Conservation (phyloP, 1,140 invertebrate species). For the Notospermus geniculatus region DNA sequence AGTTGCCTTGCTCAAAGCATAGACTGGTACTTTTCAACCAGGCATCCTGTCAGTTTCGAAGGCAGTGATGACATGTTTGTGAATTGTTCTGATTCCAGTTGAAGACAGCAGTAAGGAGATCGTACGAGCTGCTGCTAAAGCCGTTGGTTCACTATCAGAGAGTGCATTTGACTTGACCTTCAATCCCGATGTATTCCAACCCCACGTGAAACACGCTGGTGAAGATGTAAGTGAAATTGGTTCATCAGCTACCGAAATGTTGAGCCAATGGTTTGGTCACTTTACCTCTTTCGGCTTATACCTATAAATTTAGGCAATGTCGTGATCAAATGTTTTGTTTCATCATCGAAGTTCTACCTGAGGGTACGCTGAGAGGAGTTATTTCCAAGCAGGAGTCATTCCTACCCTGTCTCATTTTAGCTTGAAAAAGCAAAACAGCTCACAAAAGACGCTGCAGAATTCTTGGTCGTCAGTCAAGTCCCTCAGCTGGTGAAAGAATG, state of each 20-base stretch:
- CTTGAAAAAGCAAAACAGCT: slow-evolving; percentile 75
- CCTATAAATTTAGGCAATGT: not conserved
- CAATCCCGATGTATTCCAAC: slow-evolving; percentile 97
- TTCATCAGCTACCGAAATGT: not conserved
- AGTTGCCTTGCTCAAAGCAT: too few relatives aligned
- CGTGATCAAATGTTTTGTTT: too few relatives aligned
- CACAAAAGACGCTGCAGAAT: slow-evolving; percentile 92
- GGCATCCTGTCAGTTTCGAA: too few relatives aligned
- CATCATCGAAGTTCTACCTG: too few relatives aligned
- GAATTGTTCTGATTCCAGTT: slow-evolving; percentile 57
- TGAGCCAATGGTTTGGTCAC: not conserved
- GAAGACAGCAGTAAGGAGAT: slow-evolving; percentile 86
- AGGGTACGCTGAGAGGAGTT: too few relatives aligned
- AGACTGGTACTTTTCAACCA: too few relatives aligned
- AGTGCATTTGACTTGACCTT: slow-evolving; percentile 93
- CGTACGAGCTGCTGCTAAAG: slow-evolving; percentile 80
- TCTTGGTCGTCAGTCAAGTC: slow-evolving; percentile 88
- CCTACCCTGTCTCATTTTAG: too few relatives aligned
- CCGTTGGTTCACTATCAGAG: slow-evolving; percentile 85
- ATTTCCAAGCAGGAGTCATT: too few relatives aligned
- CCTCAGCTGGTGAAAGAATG: slow-evolving; percentile 91
- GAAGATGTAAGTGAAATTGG: slow-evolving; percentile 59
- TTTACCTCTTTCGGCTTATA: not conserved
- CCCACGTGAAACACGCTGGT: slow-evolving; percentile 82
- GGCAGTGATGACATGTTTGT: too few relatives aligned